Base-by-base conservation (phyloP, 2,888 invertebrate genomes). In the Tachina fera region DNA sequence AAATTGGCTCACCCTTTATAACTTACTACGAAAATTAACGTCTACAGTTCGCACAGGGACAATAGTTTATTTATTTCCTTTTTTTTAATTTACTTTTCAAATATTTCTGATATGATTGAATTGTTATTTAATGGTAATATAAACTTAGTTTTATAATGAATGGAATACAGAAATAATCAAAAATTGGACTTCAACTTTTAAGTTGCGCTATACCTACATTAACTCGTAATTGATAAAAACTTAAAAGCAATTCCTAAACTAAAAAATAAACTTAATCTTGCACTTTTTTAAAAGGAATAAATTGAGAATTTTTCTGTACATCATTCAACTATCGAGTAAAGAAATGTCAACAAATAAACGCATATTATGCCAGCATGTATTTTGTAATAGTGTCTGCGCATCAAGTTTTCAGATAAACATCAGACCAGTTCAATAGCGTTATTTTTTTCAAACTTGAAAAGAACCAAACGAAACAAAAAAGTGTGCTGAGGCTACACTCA, bases 351-450 rank as follows among this genome's bases (percentile, higher is more conserved):
- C 19, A 71, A 63, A 65, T 67, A 79, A 67, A 76, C 79, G 76
- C 67, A 74, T 76, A 76, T 75, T 70, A 75, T 71, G 61, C 41
- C 61, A 77, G 53, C 72, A n/a, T 60, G 14, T 53, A 53, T 78
- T 79, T 79, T 83, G 49, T 45, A 65, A 76, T 51, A 87, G 87
- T 88, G 87, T 84, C 83, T 85, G 87, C 86, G 88, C 88, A 88
- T 88, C 87, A 86, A 81, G 87, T 86, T 88, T 72, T 58, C 70
- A 85, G 88, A 88, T 88, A 88, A 88, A 75, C 87, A 88, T 88
- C 87, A 80, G 74, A 80, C 79, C 86, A 83, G 86, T 79, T 83
- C 76, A 77, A 86, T 78, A 70, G 53, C 47, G 22, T 61, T 51
- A 31, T 71, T 49, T 49, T 19, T 45, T 41, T 16, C n/a, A 65